A percentile compares a stretch with the other conserved stretches of the same genome.
phyloP scores from a whole-genome alignment of 1,140 invertebrate species.

The Babylonia areolata region DNA sequence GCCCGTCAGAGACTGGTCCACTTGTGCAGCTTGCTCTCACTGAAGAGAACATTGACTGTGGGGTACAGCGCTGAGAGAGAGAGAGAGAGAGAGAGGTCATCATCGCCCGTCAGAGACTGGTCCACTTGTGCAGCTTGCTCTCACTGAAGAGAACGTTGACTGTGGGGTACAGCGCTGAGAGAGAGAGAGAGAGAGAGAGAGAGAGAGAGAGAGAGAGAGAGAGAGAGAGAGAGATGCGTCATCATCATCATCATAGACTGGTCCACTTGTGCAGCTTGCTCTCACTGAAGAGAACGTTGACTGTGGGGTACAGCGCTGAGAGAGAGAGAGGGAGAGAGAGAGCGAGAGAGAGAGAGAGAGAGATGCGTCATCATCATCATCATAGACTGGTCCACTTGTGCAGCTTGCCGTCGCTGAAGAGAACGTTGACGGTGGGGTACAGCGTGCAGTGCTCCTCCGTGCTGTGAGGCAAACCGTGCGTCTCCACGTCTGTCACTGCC shows the following conservation, averaged over 20 bases:
- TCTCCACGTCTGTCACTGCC: constrained; percentile 47
- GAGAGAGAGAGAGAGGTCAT: too few species aligned
- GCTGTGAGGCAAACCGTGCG: constrained; percentile 40
- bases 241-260: background rate
- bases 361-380: background rate
- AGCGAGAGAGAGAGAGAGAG: background rate
- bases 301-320: constrained; percentile 54
- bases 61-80: too few species aligned
- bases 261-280: constrained; percentile 38
- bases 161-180: too few species aligned
- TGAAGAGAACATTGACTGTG: too few species aligned
- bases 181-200: too few species aligned
- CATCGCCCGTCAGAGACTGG: too few species aligned
- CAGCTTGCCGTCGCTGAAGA: constrained; percentile 52
- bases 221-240: background rate
- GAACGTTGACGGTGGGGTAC: constrained; percentile 59
- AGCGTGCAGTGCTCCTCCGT: constrained; percentile 55
- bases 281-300: constrained; percentile 55
- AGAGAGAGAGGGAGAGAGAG: background rate
- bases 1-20: too few species aligned
- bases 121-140: too few species aligned
- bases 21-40: too few species aligned
- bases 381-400: constrained; percentile 51
- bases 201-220: too few species aligned
- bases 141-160: too few species aligned